Percentiles rank a stretch among this genome's conserved stretches.
Conservation (phyloP, 2,797 vertebrate species). For the Falco cherrug region DNA sequence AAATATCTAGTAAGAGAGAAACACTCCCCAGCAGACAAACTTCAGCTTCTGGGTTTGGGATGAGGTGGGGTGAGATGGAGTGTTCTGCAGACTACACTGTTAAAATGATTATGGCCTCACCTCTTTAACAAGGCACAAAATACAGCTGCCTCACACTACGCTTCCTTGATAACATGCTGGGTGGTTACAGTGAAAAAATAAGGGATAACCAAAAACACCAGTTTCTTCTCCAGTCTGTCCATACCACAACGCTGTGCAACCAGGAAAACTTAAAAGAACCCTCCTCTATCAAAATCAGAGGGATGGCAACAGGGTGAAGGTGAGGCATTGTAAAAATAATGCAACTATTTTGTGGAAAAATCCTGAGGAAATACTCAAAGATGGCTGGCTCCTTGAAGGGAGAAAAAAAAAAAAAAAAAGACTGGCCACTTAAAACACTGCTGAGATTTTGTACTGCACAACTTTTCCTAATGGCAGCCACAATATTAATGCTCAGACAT, state of each 20-base stretch:
- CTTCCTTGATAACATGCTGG: neutral
- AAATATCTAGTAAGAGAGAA: neutral
- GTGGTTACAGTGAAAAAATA: neutral
- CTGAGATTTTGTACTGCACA: neutral
- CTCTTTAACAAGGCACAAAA: neutral
- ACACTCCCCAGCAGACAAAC: neutral
- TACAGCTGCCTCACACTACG: neutral
- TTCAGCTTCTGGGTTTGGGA: neutral
- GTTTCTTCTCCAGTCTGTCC: neutral
- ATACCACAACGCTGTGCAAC: neutral
- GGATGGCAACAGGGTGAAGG: neutral
- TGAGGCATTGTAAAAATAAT: neutral
- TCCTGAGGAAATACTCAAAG: neutral
- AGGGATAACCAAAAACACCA: neutral
- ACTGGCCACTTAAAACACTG: neutral
- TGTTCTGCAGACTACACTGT: neutral
- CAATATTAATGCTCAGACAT: neutral
- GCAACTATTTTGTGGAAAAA: neutral
- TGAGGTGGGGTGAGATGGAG: too few relatives aligned
- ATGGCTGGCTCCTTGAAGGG: neutral
- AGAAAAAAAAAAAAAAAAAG: neutral
- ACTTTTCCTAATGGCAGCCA: neutral
- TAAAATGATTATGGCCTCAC: neutral
- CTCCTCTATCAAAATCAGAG: neutral
- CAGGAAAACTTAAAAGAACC: neutral